phyloP scores from a whole-genome alignment of 1,140 invertebrate genomes.

The Ladona fulva region DNA sequence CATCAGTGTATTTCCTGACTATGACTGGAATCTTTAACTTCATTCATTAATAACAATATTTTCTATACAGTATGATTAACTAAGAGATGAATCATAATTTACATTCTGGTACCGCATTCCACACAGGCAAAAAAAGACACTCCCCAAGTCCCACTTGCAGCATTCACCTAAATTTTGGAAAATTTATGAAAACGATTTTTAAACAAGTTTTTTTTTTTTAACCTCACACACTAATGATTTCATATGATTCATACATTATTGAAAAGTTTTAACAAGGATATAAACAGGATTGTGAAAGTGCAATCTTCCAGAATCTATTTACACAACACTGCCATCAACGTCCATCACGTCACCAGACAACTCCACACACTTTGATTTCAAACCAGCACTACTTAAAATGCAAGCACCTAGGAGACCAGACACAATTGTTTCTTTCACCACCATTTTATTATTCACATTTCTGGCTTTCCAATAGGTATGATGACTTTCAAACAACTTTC shows the following conservation, averaged over 20 bases:
- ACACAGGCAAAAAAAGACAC: neutral
- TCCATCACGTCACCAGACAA: neutral
- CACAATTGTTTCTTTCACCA: slow-evolving; percentile 1
- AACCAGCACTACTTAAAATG: neutral
- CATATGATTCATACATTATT: slow-evolving; percentile 1
- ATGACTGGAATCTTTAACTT: slow-evolving; percentile 6
- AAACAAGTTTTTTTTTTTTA: neutral
- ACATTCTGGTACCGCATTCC: neutral
- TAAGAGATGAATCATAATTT: slow-evolving; percentile 8
- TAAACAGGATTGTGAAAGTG: slow-evolving; percentile 9
- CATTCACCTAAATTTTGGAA: neutral
- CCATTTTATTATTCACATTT: neutral
- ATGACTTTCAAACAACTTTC: neutral
- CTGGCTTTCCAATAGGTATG: neutral
- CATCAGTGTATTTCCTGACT: neutral
- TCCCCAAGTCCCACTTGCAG: neutral
- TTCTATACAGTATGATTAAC: slow-evolving; percentile 5
- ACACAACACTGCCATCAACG: neutral
- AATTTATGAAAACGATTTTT: slow-evolving; percentile 7
- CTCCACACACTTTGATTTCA: slow-evolving; percentile 5
- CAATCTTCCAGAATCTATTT: slow-evolving; percentile 1
- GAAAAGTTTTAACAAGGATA: slow-evolving; percentile 5
- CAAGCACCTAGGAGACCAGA: slow-evolving; percentile 2
- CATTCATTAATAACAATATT: slow-evolving; percentile 9
- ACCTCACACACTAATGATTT: neutral